Evolutionary conservation across 2,888 invertebrate genomes (phyloP).

Genomic region (Lypha dubia): DNA sequence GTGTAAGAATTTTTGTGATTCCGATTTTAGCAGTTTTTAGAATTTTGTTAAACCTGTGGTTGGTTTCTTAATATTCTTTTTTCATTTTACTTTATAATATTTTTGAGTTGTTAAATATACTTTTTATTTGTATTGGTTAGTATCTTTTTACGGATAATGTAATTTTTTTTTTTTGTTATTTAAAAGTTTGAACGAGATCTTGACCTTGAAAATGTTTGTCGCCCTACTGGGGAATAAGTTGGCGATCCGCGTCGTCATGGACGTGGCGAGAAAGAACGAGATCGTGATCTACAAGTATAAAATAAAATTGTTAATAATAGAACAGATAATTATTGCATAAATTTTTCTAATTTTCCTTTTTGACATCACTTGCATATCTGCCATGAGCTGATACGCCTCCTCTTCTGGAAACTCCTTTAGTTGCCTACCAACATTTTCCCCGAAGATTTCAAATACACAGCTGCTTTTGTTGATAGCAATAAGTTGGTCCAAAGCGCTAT

Average conservation of each 20-base stretch:
- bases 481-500: too few relatives aligned
- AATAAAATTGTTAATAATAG: conserved; percentile 30
- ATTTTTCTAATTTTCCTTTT: too few relatives aligned
- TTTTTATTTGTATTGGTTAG: conserved; percentile 47
- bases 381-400: too few relatives aligned
- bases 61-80: conserved; percentile 28
- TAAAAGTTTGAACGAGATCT: conserved; percentile 87
- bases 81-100: conserved; percentile 28
- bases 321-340: background rate
- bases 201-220: conserved; percentile 90
- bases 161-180: conserved; percentile 54
- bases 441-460: too few relatives aligned
- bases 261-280: conserved; percentile 91
- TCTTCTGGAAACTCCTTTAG: too few relatives aligned
- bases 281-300: conserved; percentile 84
- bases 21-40: conserved; percentile 11
- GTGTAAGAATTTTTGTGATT: conserved; percentile 18
- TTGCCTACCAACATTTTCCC: too few relatives aligned
- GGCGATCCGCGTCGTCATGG: conserved; percentile 93
- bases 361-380: too few relatives aligned
- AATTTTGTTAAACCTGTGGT: background rate
- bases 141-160: conserved; percentile 27
- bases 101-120: conserved; percentile 47
- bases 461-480: too few relatives aligned
- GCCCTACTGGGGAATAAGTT: conserved; percentile 95